These are phyloP conservation scores for Tokudaia muenninki DNA, from an alignment of 2,797 vertebrate genomes.

Conservation along the genomic window DNA sequence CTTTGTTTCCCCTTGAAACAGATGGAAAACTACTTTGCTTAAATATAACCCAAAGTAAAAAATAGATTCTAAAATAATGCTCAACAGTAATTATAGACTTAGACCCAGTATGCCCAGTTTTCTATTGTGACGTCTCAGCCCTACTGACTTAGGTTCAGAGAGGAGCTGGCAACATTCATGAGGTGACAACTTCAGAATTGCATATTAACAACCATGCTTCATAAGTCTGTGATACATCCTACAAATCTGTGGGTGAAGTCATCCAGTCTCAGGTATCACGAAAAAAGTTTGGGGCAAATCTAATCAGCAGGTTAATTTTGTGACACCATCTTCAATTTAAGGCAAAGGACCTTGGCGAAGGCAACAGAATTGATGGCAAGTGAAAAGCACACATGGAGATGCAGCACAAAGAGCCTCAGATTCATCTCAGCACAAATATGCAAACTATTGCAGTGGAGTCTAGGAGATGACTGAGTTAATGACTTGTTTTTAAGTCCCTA, in stretches of 20 bases:
- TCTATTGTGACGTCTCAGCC: not conserved
- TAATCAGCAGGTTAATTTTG: constrained; percentile 59
- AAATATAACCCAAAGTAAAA: not conserved
- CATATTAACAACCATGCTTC: not conserved
- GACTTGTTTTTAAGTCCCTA: constrained; percentile 68
- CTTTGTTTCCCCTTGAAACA: constrained; percentile 9
- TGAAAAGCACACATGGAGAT: constrained; percentile 34
- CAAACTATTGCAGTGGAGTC: constrained; percentile 63
- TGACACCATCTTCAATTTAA: constrained; percentile 43
- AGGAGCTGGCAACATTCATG: not conserved
- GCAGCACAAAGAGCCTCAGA: constrained; percentile 54
- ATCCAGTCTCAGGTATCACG: not conserved
- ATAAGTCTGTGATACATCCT: constrained; percentile 21
- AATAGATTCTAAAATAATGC: not conserved
- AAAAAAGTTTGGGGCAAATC: constrained; percentile 14
- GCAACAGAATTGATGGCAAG: constrained; percentile 51
- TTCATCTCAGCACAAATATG: constrained; percentile 42
- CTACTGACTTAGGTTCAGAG: not conserved
- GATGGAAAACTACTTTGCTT: not conserved
- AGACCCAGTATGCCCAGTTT: not conserved
- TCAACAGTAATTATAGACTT: not conserved
- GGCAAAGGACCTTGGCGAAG: not conserved
- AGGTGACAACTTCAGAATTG: not conserved
- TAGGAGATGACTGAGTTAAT: constrained; percentile 64
- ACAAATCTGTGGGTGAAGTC: constrained; percentile 22